phyloP scores from a whole-genome alignment of 2,113 vertebrate genomes.

The Hippolais icterina region DNA sequence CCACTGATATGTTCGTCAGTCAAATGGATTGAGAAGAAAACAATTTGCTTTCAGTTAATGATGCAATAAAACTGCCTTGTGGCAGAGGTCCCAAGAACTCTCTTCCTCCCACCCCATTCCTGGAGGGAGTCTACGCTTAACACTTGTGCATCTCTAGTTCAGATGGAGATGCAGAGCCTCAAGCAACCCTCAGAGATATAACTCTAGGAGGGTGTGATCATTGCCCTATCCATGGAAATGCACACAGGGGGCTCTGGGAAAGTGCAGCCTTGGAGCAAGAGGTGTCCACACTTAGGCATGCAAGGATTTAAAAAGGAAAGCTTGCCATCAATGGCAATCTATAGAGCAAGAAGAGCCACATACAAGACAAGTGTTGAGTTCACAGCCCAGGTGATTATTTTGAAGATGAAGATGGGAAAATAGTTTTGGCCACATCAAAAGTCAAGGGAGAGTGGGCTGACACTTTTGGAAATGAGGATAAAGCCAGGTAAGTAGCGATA shows the following conservation, averaged over 20 bases:
- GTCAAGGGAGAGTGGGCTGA: neutral
- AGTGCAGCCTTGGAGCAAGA: neutral
- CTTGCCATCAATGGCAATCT: neutral
- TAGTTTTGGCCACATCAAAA: neutral
- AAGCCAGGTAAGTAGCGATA: neutral
- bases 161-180: neutral
- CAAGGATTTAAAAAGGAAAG: neutral
- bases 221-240: neutral
- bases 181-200: accelerated
- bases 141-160: neutral
- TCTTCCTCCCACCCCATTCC: neutral
- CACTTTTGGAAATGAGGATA: neutral
- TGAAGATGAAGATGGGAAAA: neutral
- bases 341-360: neutral
- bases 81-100: neutral
- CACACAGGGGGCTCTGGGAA: neutral
- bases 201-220: no score
- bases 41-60: neutral
- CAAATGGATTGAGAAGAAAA: neutral
- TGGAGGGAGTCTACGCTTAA: neutral
- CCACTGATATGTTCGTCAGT: accelerated
- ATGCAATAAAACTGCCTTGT: neutral
- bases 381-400: neutral
- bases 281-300: no score
- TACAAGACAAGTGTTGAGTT: neutral